A percentile compares a stretch with the other conserved stretches of the same genome.
Evolutionary conservation across 2,888 invertebrate species (phyloP).

Genomic region (Drosophila multiciliata): DNA sequence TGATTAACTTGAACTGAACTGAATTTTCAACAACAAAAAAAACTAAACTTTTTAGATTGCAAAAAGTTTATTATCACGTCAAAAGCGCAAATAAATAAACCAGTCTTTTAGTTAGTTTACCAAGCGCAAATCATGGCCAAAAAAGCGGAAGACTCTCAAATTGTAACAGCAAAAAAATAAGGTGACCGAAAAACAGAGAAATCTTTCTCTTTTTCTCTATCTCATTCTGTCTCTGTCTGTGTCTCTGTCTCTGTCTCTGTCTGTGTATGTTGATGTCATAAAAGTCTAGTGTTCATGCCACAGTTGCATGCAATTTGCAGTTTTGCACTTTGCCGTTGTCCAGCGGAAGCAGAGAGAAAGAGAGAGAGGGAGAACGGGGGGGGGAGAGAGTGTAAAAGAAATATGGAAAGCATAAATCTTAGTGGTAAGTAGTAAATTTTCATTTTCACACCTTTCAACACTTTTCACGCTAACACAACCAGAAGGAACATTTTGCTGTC

Average conservation of each 20-base stretch:
- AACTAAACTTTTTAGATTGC: neutral
- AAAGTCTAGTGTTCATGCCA: conserved; percentile 9
- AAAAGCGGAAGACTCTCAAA: neutral
- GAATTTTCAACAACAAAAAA: neutral
- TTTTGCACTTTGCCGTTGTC: neutral
- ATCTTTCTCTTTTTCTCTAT: neutral
- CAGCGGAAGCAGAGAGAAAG: neutral
- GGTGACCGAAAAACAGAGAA: neutral
- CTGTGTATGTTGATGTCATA: conserved; percentile 2
- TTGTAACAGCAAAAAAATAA: neutral
- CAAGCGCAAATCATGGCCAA: neutral
- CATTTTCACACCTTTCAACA: conserved; percentile 84
- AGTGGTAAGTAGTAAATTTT: conserved; percentile 80
- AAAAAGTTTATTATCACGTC: conserved; percentile 1
- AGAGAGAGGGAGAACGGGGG: neutral
- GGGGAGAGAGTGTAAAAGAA: conserved; percentile 27
- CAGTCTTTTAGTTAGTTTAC: neutral
- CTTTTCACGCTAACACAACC: conserved; percentile 79
- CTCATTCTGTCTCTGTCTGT: neutral
- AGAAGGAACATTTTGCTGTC: conserved; percentile 82
- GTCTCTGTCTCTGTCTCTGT: neutral
- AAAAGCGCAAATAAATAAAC: neutral
- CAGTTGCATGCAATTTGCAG: conserved; percentile 11
- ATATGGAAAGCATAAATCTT: conserved; percentile 77
- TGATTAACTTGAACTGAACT: too few species aligned